These are phyloP conservation scores for Natrix natrix DNA, from an alignment of 2,797 vertebrate species.

Conservation along the genomic window DNA sequence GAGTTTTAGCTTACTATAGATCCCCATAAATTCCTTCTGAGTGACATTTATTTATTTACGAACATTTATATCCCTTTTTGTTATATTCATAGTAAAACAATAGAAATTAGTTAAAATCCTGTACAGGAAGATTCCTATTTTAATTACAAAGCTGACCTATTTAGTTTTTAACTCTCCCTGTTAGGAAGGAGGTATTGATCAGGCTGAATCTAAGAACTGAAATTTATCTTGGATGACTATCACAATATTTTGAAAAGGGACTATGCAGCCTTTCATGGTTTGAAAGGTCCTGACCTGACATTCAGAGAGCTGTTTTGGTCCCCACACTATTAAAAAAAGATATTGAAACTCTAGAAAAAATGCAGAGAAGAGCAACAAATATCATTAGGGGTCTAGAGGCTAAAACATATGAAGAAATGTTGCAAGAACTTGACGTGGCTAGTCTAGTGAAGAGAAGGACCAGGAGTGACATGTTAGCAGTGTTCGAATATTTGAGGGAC, in stretches of 20 bases:
- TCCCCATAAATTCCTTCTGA: background rate
- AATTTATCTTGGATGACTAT: background rate
- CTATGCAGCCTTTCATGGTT: background rate
- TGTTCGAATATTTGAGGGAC: too few species aligned
- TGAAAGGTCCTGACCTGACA: background rate
- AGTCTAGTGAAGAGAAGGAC: too few species aligned
- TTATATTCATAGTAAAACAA: background rate
- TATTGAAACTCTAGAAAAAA: too few species aligned
- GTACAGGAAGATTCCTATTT: background rate
- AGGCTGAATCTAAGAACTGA: background rate
- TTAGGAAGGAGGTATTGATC: background rate
- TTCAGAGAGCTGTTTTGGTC: background rate
- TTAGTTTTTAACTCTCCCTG: background rate
- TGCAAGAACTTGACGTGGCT: too few species aligned
- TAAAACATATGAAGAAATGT: too few species aligned
- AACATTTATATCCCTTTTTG: background rate
- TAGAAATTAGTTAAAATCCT: background rate
- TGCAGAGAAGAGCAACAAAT: too few species aligned
- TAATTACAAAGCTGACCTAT: background rate
- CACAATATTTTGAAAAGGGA: background rate
- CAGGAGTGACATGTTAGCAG: too few species aligned
- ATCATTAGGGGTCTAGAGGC: too few species aligned
- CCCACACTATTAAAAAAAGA: background rate
- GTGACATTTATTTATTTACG: background rate
- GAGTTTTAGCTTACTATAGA: background rate